Percentiles rank a stretch among this genome's conserved stretches.
phyloP scores from a whole-genome alignment of 2,888 invertebrate genomes.

The Xestia rhomboidea region DNA sequence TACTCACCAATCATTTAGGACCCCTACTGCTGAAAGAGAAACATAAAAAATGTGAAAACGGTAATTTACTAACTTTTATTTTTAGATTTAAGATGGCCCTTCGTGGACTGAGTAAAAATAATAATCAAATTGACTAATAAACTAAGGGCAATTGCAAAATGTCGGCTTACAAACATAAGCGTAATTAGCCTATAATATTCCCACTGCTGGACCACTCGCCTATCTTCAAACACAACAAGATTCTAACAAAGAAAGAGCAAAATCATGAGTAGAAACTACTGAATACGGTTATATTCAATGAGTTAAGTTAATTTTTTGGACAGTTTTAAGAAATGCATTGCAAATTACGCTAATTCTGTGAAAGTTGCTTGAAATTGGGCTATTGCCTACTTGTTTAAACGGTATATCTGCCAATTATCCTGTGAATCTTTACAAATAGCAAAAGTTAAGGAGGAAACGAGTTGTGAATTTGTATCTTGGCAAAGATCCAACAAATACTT shows the following conservation, averaged over 20 bases:
- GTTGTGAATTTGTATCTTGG: slow-evolving; percentile 53
- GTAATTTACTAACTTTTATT: slow-evolving; percentile 46
- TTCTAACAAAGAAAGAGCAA: not conserved
- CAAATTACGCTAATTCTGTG: not conserved
- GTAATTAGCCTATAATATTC: not conserved
- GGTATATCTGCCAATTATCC: slow-evolving; percentile 34
- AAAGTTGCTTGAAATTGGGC: not conserved
- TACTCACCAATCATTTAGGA: slow-evolving; percentile 82
- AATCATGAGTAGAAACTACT: not conserved
- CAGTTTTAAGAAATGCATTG: not conserved
- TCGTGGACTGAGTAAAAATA: not conserved
- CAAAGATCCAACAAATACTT: slow-evolving; percentile 44
- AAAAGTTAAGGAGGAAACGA: slow-evolving; percentile 40
- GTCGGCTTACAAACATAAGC: not conserved
- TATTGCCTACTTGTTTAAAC: not conserved
- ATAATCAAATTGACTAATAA: not conserved
- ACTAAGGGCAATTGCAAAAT: not conserved
- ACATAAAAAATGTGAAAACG: slow-evolving; percentile 67
- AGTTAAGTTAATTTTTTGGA: not conserved
- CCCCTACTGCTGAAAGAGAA: slow-evolving; percentile 77
- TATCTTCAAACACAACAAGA: not conserved
- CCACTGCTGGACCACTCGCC: not conserved
- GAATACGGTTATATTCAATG: not conserved
- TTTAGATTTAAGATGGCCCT: not conserved
- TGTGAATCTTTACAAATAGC: slow-evolving; percentile 33